phyloP scores from a whole-genome alignment of 2,113 vertebrate genomes.

The Ellobius talpinus region DNA sequence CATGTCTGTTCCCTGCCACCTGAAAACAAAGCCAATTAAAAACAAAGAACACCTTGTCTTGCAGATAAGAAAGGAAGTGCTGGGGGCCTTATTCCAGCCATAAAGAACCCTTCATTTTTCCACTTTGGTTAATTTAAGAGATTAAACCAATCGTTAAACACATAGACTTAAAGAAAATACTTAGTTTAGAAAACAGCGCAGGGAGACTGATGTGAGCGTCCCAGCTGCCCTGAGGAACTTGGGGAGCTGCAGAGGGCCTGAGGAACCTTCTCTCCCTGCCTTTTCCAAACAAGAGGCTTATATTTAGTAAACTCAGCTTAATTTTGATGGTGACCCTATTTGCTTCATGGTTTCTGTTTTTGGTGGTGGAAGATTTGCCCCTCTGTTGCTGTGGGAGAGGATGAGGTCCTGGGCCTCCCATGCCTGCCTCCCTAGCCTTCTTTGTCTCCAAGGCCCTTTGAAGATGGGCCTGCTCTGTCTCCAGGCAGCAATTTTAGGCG shows the following conservation, averaged over 20 bases:
- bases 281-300: conserved; percentile 55
- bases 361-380: background rate
- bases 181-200: background rate
- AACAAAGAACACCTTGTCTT: conserved; percentile 67
- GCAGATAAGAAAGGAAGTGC: background rate
- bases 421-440: background rate
- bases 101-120: conserved; percentile 14
- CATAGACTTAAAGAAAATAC: conserved; percentile 54
- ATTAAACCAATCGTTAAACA: conserved; percentile 66
- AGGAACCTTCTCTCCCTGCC: background rate
- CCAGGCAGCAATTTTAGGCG: conserved; percentile 45
- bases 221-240: background rate
- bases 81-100: background rate
- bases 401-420: background rate
- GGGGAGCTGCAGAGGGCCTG: background rate
- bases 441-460: conserved; percentile 57
- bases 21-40: conserved; percentile 46
- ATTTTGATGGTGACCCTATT: background rate
- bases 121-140: conserved; percentile 63
- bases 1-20: conserved; percentile 49
- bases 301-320: conserved; percentile 46
- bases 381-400: background rate
- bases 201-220: background rate
- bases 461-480: conserved; percentile 38
- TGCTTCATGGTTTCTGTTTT: background rate